phyloP scores from a whole-genome alignment of 2,797 vertebrate species.

The Lacerta bilineata region DNA sequence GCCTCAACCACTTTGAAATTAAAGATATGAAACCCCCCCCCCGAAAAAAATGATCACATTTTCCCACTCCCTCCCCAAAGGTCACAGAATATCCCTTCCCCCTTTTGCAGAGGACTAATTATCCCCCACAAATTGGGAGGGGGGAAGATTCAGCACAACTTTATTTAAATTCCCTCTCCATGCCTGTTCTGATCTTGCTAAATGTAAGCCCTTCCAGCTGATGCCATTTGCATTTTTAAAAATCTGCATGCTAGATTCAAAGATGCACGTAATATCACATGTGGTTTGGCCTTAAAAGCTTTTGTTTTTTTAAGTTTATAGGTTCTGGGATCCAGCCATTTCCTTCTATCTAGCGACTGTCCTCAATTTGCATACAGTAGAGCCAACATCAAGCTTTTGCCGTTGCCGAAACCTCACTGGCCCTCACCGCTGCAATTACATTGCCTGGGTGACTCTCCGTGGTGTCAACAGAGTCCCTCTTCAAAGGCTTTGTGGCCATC shows the following conservation, averaged over 20 bases:
- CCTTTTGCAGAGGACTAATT: too few species aligned
- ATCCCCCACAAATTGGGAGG: too few species aligned
- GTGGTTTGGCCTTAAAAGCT: not conserved
- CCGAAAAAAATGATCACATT: too few species aligned
- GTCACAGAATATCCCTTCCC: too few species aligned
- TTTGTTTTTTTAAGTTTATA: not conserved
- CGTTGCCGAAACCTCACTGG: not conserved
- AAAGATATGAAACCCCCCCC: too few species aligned
- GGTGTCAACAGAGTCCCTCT: not conserved
- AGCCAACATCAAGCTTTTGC: not conserved
- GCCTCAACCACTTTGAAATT: too few species aligned
- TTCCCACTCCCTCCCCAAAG: too few species aligned
- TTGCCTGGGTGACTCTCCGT: not conserved
- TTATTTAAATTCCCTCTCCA: not conserved
- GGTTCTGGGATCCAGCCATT: not conserved
- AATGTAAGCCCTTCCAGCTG: not conserved
- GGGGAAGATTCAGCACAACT: too few species aligned
- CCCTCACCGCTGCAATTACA: not conserved
- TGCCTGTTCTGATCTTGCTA: not conserved
- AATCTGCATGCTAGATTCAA: not conserved
- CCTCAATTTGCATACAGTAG: not conserved
- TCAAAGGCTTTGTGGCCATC: slow-evolving; percentile 5
- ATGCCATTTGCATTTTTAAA: not conserved
- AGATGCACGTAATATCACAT: too few species aligned
- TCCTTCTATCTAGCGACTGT: not conserved